Conservation (phyloP, 1,140 invertebrate genomes). For the Oreohelix idahoensis region DNA sequence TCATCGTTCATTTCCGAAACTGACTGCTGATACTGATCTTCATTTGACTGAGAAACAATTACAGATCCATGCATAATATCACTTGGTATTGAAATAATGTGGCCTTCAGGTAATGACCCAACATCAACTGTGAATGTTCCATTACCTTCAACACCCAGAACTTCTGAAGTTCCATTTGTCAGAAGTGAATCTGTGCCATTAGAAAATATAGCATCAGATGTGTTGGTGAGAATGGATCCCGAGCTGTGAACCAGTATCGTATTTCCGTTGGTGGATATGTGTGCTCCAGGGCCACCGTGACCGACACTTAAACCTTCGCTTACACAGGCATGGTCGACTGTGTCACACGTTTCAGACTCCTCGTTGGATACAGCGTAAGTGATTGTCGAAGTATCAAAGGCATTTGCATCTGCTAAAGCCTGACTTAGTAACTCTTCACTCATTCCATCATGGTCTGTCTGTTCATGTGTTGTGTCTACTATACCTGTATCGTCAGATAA, state of each 20-base stretch:
- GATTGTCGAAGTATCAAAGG: constrained; percentile 48
- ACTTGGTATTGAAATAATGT: constrained; percentile 27
- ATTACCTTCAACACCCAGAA: background rate
- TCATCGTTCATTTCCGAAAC: background rate
- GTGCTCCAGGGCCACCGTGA: background rate
- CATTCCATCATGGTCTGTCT: constrained; percentile 42
- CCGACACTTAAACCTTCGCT: background rate
- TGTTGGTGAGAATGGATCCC: background rate
- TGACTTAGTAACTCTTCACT: constrained; percentile 72
- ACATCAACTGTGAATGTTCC: background rate
- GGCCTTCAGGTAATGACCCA: constrained; percentile 16
- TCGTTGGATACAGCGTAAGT: constrained; percentile 19
- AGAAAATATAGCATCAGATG: constrained; percentile 17
- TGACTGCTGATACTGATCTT: constrained; percentile 16
- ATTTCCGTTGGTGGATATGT: background rate
- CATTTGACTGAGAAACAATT: background rate
- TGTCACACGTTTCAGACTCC: constrained; percentile 24
- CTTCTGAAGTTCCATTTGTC: constrained; percentile 18
- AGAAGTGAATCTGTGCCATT: constrained; percentile 15
- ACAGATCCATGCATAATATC: constrained; percentile 30
- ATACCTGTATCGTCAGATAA: constrained; percentile 44
- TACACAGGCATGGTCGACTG: constrained; percentile 5
- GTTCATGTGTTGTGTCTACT: constrained; percentile 42
- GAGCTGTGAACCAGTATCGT: background rate
- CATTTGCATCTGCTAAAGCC: constrained; percentile 69